These are phyloP conservation scores for Cyrtorhinus lividipennis DNA, from an alignment of 1,140 invertebrate species.

Conservation along the genomic window DNA sequence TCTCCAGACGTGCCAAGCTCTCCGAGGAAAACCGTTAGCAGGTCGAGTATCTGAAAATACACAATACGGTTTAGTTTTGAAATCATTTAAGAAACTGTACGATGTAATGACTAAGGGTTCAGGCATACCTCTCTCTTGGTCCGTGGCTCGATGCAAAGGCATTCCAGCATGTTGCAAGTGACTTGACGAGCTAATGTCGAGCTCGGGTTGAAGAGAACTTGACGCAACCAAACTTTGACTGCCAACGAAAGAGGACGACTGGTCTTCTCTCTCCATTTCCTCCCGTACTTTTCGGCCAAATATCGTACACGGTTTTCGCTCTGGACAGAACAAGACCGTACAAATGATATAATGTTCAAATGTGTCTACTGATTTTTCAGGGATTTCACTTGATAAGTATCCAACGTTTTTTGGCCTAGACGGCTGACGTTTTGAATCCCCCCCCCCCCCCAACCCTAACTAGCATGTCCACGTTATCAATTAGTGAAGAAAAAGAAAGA, in stretches of 20 bases:
- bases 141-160: constrained; percentile 56
- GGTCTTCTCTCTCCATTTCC: constrained; percentile 39
- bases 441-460: too few relatives aligned
- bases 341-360: not conserved
- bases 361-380: too few relatives aligned
- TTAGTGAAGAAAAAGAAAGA: too few relatives aligned
- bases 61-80: too few relatives aligned
- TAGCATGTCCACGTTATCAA: too few relatives aligned
- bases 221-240: constrained; percentile 62
- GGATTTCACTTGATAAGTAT: too few relatives aligned
- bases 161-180: constrained; percentile 75
- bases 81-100: too few relatives aligned
- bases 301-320: constrained; percentile 31
- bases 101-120: too few relatives aligned
- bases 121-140: constrained; percentile 49
- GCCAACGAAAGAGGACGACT: constrained; percentile 34
- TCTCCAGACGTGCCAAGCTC: constrained; percentile 74
- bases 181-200: constrained; percentile 75
- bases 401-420: too few relatives aligned
- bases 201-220: constrained; percentile 79
- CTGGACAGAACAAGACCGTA: constrained; percentile 16
- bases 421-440: too few relatives aligned
- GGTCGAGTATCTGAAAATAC: constrained; percentile 49
- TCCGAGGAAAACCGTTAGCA: constrained; percentile 76
- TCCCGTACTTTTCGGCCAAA: constrained; percentile 62